Evolutionary conservation across 1,140 invertebrate genomes (phyloP).

Genomic region (Ptiloglossa arizonensis): DNA sequence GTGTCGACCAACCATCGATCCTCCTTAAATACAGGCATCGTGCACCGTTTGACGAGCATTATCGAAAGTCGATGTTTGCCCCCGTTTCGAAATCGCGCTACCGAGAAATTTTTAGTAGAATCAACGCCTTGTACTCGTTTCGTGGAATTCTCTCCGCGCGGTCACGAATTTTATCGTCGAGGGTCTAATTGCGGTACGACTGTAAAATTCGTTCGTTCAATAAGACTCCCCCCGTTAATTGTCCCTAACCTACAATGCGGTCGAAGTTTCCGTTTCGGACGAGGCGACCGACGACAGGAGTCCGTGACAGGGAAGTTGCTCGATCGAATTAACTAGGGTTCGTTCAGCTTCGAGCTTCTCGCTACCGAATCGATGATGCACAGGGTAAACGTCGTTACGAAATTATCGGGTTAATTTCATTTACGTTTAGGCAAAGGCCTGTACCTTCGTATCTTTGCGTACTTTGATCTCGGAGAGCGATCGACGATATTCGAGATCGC

Average conservation of each 20-base stretch:
- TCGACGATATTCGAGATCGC: too few species aligned
- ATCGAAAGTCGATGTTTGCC: constrained; percentile 1
- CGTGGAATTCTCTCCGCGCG: too few species aligned
- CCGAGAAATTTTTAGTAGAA: not conserved
- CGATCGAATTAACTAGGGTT: constrained; percentile 64
- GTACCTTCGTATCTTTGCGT: too few species aligned
- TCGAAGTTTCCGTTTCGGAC: constrained; percentile 31
- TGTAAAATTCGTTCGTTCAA: constrained; percentile 30
- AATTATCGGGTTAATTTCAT: constrained; percentile 47
- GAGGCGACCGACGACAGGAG: constrained; percentile 16
- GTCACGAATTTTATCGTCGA: not conserved
- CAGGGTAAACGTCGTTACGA: constrained; percentile 51
- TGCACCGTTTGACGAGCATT: constrained; percentile 1
- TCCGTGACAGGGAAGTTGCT: constrained; percentile 50
- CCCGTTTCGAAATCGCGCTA: not conserved
- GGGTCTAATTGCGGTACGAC: not conserved
- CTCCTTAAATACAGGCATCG: constrained; percentile 21
- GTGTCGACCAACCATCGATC: not conserved
- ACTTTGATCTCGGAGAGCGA: too few species aligned
- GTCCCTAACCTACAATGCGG: constrained; percentile 26
- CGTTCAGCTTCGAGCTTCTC: constrained; percentile 49
- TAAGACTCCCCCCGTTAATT: constrained; percentile 11
- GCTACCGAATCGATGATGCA: constrained; percentile 52
- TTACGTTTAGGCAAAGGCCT: constrained; percentile 17
- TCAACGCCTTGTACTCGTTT: too few species aligned